Percentiles rank a stretch among this genome's conserved stretches.
Evolutionary conservation across 2,888 invertebrate species (phyloP).

Genomic region (Thalpophila matura): DNA sequence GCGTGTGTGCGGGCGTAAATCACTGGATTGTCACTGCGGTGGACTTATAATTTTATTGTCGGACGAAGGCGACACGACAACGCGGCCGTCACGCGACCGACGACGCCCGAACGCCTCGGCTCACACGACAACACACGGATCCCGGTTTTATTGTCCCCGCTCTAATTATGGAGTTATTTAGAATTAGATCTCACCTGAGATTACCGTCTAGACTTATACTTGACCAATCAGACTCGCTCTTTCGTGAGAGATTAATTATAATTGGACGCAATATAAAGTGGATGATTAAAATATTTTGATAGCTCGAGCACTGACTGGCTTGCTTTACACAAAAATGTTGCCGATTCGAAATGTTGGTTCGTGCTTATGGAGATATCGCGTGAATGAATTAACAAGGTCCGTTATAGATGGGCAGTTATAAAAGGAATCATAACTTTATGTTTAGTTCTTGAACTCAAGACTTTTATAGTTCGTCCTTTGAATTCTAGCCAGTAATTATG

Average conservation of each 20-base stretch:
- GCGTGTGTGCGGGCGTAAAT: slow-evolving; percentile 90
- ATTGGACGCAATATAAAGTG: slow-evolving; percentile 81
- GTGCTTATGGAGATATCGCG: slow-evolving; percentile 73
- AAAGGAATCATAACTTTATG: slow-evolving; percentile 54
- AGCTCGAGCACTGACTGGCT: slow-evolving; percentile 57
- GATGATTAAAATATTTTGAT: slow-evolving; percentile 84
- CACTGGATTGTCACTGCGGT: slow-evolving; percentile 90
- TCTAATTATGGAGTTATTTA: slow-evolving; percentile 85
- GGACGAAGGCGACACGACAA: slow-evolving; percentile 87
- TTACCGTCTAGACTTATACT: slow-evolving; percentile 81
- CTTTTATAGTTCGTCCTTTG: slow-evolving; percentile 41
- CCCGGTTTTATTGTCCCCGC: slow-evolving; percentile 85
- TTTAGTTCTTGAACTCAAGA: slow-evolving; percentile 46
- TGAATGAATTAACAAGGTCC: slow-evolving; percentile 66
- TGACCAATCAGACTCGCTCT: slow-evolving; percentile 75
- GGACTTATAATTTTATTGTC: slow-evolving; percentile 91
- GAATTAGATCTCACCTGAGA: slow-evolving; percentile 85
- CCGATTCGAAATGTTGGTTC: slow-evolving; percentile 70
- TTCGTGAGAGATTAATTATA: slow-evolving; percentile 88
- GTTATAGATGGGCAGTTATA: slow-evolving; percentile 62
- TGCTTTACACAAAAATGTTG: slow-evolving; percentile 65
- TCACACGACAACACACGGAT: slow-evolving; percentile 82
- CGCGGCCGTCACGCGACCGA: slow-evolving; percentile 83
- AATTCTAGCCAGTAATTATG: slow-evolving; percentile 23
- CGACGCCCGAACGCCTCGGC: slow-evolving; percentile 64